phyloP scores from a whole-genome alignment of 2,113 vertebrate genomes.

The Anhinga rufa region DNA sequence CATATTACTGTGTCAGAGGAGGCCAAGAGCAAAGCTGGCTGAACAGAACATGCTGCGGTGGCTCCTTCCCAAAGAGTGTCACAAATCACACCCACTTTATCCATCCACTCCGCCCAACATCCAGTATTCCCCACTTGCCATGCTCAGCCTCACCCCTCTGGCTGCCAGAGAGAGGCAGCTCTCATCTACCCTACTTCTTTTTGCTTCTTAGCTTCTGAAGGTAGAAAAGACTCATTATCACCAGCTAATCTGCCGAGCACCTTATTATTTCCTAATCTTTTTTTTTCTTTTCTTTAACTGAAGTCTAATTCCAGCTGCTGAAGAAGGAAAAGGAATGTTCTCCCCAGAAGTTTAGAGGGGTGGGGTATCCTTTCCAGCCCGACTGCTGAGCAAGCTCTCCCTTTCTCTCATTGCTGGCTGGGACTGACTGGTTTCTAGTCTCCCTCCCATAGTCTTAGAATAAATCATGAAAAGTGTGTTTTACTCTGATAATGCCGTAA shows the following conservation, averaged over 20 bases:
- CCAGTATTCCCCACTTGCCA: background rate
- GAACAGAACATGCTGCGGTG: background rate
- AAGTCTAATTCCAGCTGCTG: background rate
- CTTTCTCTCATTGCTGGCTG: background rate
- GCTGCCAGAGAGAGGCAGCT: background rate
- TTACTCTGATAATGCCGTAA: background rate
- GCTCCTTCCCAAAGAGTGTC: background rate
- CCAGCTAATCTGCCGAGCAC: background rate
- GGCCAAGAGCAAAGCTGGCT: background rate
- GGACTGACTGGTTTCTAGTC: background rate
- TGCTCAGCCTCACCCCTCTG: background rate
- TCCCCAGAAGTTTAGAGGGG: background rate
- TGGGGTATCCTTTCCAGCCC: background rate
- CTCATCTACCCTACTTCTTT: background rate
- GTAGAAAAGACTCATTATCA: background rate
- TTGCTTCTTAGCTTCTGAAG: background rate
- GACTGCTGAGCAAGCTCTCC: background rate
- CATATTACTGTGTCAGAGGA: background rate
- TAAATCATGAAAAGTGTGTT: background rate
- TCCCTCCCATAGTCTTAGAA: background rate
- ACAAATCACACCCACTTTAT: background rate
- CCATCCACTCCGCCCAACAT: background rate
- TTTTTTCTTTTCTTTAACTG: background rate
- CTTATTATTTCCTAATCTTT: background rate
- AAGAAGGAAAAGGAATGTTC: background rate